phyloP scores from a whole-genome alignment of 1,140 invertebrate genomes.

The Pseudomyrmex flavicornis region DNA sequence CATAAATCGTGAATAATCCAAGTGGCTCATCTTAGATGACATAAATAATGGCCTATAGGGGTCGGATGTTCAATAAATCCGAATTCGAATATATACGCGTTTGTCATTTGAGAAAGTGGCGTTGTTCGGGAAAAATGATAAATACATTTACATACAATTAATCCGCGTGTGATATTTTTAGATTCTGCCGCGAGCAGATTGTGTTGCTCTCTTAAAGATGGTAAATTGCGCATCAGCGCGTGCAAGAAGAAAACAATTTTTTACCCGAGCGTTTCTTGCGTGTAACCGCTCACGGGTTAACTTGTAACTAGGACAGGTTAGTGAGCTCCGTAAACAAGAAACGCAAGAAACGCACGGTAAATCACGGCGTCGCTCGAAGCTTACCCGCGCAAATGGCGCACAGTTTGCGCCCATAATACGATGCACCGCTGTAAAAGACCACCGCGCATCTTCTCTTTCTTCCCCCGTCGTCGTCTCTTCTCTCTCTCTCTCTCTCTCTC shows the following conservation, averaged over 20 bases:
- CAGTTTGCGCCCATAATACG: slow-evolving; percentile 41
- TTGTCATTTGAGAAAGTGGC: too few relatives aligned
- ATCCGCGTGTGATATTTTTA: slow-evolving; percentile 12
- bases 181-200: neutral
- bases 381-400: slow-evolving; percentile 44
- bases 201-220: slow-evolving; percentile 9
- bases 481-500: neutral
- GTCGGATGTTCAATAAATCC: slow-evolving; percentile 3
- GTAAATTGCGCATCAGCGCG: slow-evolving; percentile 33
- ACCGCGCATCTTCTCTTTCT: too few relatives aligned
- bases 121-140: neutral
- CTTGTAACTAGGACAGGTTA: slow-evolving; percentile 49
- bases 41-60: slow-evolving; percentile 15
- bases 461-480: neutral
- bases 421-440: slow-evolving; percentile 44
- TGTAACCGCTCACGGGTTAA: slow-evolving; percentile 46
- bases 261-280: slow-evolving; percentile 43
- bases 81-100: too few relatives aligned
- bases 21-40: slow-evolving; percentile 3
- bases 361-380: slow-evolving; percentile 34
- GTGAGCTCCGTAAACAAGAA: slow-evolving; percentile 55
- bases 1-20: slow-evolving; percentile 58
- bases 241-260: slow-evolving; percentile 57
- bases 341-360: slow-evolving; percentile 54
- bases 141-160: slow-evolving; percentile 13